These are phyloP conservation scores for Pipistrellus pipistrellus DNA, from an alignment of 2,797 vertebrate genomes.

Conservation along the genomic window DNA sequence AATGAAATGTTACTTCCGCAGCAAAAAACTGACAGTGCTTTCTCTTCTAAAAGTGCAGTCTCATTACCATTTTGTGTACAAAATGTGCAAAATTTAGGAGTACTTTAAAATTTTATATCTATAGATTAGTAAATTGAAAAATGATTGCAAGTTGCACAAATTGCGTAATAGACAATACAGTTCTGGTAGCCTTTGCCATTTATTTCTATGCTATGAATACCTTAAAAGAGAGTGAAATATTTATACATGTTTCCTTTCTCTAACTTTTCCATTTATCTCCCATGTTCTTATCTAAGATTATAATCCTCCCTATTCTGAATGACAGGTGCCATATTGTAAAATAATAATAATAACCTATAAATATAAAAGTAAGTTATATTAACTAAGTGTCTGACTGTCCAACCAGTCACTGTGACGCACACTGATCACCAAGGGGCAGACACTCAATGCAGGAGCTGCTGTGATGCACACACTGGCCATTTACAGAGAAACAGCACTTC, in stretches of 20 bases:
- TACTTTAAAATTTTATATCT: constrained; percentile 39
- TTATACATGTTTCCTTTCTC: not conserved
- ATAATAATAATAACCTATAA: too few relatives aligned
- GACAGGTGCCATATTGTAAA: not conserved
- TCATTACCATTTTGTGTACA: constrained; percentile 70
- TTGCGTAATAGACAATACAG: not conserved
- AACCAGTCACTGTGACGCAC: too few relatives aligned
- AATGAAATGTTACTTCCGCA: constrained; percentile 73
- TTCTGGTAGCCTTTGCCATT: not conserved
- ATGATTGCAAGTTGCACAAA: not conserved
- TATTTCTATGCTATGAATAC: not conserved
- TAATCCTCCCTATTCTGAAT: not conserved
- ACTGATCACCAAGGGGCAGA: too few relatives aligned
- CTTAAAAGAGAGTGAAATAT: not conserved
- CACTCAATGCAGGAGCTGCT: too few relatives aligned
- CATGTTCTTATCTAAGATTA: not conserved
- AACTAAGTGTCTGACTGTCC: too few relatives aligned
- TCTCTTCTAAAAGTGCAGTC: constrained; percentile 63
- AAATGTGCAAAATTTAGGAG: constrained; percentile 50
- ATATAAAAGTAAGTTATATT: too few relatives aligned
- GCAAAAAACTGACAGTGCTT: constrained; percentile 72
- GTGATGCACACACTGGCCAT: accelerated
- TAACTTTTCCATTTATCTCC: not conserved
- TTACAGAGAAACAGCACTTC: too few relatives aligned
- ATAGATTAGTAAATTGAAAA: not conserved